Conservation (phyloP, 2,113 vertebrate species). For the Brachyistius frenatus region DNA sequence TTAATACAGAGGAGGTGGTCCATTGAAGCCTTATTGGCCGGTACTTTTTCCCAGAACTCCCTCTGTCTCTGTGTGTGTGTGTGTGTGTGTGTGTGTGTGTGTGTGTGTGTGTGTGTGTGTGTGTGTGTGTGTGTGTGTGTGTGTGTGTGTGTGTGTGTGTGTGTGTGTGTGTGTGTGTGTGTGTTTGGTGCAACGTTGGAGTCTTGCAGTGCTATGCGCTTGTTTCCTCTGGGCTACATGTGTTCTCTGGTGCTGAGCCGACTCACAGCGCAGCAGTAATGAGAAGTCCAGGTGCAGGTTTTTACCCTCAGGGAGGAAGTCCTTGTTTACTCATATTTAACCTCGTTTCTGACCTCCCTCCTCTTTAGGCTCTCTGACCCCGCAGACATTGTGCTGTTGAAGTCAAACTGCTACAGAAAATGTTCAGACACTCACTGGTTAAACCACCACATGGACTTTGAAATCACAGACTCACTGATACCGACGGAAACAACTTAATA, state of each 20-base stretch:
- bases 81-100: neutral
- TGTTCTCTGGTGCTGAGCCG: constrained; percentile 55
- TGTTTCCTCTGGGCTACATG: constrained; percentile 77
- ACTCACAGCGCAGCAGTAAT: constrained; percentile 54
- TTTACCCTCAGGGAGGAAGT: constrained; percentile 73
- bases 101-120: neutral
- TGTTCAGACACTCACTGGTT: neutral
- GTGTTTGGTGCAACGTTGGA: constrained; percentile 53
- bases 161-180: constrained; percentile 16
- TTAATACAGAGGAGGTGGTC: constrained; percentile 33
- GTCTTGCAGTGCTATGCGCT: constrained; percentile 55
- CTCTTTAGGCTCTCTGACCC: constrained; percentile 33
- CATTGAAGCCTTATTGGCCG: constrained; percentile 32
- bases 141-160: constrained; percentile 1
- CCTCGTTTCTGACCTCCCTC: constrained; percentile 50
- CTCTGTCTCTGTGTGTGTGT: neutral
- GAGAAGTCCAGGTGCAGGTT: constrained; percentile 78
- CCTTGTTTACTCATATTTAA: constrained; percentile 76
- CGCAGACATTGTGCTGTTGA: neutral
- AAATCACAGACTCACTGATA: neutral
- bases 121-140: neutral
- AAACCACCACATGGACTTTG: neutral
- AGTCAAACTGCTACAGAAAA: neutral
- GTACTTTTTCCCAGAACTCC: constrained; percentile 35
- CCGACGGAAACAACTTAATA: neutral